Base-by-base conservation (phyloP, 1,140 invertebrate species). In the Hydropsyche tenuis region DNA sequence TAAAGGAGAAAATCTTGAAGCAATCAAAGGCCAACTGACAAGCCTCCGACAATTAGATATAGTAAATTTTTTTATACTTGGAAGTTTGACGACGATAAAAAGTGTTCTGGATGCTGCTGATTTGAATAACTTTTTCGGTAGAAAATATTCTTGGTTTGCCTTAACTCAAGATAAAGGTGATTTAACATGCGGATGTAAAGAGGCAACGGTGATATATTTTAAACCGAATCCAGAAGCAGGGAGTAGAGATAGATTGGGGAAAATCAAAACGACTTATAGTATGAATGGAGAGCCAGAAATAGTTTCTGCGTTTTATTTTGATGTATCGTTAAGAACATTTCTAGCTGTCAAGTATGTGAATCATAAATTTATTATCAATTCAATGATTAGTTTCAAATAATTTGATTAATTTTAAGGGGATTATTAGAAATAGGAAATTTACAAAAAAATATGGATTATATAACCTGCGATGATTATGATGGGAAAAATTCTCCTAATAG, bases 41-140 rank as follows among this genome's bases (percentile, higher is more conserved):
- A 88, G 89, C 78, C 83, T 96, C 1, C 85, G 92, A 0, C 90
- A 94, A 76, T 83, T 95, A 53, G 94, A 96, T 79, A 92, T 96
- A 43, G 92, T 95, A 0, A 96, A 96, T 78, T 96, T 91, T 78
- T 97, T 97, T 79, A 84, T 96, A 4, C 82, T 96, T 37, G 93
- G 92, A 0, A 89, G 87, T 78, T 82, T 90, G 1, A 83, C 85
- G 37, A 92, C 90, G 1, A 90, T 96, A 60, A 89, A 90, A 72
- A 85, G 86, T 65, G 89, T 93, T 0, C 81, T 96, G 22, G 89
- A 90, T 77, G 84, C 84, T 9, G 84, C 84, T 0, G 83, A 85
- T 75, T 83, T 82, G 46, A 86, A 85, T 56, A 82, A 85, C 48
- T 86, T 84, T 77, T 86, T 86, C 77, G 84, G 83, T 1, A 80